Base-by-base conservation (phyloP, 2,888 invertebrate genomes). In the Cloeon dipterum region DNA sequence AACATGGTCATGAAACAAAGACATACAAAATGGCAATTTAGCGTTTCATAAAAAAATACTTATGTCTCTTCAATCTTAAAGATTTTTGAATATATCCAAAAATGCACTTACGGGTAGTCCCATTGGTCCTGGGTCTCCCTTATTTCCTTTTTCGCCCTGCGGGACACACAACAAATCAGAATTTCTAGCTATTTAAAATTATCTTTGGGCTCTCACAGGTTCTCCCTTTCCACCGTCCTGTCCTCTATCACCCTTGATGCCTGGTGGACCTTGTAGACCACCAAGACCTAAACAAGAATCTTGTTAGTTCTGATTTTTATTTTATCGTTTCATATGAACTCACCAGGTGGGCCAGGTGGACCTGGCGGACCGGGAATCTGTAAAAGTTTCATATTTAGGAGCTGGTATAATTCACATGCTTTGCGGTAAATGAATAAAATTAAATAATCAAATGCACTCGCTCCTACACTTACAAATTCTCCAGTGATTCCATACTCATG, bases 81-180 rank as follows among this genome's bases (percentile, higher is more conserved):
- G 13, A n/a, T 11, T n/a, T 25, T 13, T 25, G 11, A n/a, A 25
- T 13, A n/a, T n/a, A n/a, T n/a, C n/a, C n/a, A n/a, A n/a, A n/a
- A n/a, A n/a, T n/a, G n/a, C n/a, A 76, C 79, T 74, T 68, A 89
- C 89, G 55, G 91, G 91, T 52, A 93, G 63, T 50, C 91, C 93
- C 86, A 91, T 91, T 38, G 89, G 89, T 47, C 93, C 93, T 40
- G 77, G 74, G 56, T 82, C 81, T 40, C 85, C 85, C 56, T 73
- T 76, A 37, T 68, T 64, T 38, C 83, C 83, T 52, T 76, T 74
- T 44, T 76, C 75, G 35, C 83, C 83, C 82, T 83, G 58, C 37
- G 65, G 62, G 40, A 32, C 37, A 39, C 35, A 36, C 38, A 20
- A 42, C 8, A 35, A 40, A 11, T 29, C 17, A 34, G 20, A 14